Evolutionary conservation across 2,888 invertebrate species (phyloP).

Genomic region (Lepeophtheirus nordmannii): DNA sequence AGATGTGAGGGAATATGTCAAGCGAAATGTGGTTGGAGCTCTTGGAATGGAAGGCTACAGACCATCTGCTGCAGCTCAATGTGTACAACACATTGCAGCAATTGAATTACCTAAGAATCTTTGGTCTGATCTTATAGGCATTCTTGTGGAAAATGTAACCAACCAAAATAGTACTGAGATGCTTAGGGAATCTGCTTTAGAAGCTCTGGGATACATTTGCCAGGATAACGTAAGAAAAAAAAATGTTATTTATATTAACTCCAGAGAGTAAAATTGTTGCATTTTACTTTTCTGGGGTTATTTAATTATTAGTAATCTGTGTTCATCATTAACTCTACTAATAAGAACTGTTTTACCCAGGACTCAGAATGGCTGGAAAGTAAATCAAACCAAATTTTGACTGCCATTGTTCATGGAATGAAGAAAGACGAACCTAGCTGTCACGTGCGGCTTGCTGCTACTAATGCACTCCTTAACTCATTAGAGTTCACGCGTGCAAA

Average conservation of each 20-base stretch:
- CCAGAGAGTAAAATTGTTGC: too few relatives aligned
- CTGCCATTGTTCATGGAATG: slow-evolving; percentile 98
- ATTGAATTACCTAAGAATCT: slow-evolving; percentile 80
- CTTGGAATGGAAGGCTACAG: slow-evolving; percentile 88
- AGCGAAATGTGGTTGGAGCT: slow-evolving; percentile 64
- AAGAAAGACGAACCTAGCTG: slow-evolving; percentile 78
- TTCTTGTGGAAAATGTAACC: slow-evolving; percentile 78
- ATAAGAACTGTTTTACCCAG: slow-evolving; percentile 27
- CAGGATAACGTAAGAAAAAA: slow-evolving; percentile 56
- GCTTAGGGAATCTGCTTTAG: slow-evolving; percentile 88
- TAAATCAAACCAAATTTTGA: slow-evolving; percentile 88
- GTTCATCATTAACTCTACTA: background rate
- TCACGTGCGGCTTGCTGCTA: slow-evolving; percentile 86
- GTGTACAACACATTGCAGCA: slow-evolving; percentile 95
- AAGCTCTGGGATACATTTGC: slow-evolving; percentile 96
- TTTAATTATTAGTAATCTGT: background rate
- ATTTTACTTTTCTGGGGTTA: too few relatives aligned
- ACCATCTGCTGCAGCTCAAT: slow-evolving; percentile 95
- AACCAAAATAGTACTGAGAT: slow-evolving; percentile 62
- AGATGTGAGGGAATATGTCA: slow-evolving; percentile 58
- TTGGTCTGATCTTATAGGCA: slow-evolving; percentile 78
- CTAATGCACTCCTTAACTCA: slow-evolving; percentile 87
- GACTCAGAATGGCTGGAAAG: slow-evolving; percentile 76
- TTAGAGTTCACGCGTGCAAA: slow-evolving; percentile 96
- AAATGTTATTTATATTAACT: slow-evolving; percentile 33